These are phyloP conservation scores for Ypsolopha sequella DNA, from an alignment of 2,888 invertebrate species.

Conservation along the genomic window DNA sequence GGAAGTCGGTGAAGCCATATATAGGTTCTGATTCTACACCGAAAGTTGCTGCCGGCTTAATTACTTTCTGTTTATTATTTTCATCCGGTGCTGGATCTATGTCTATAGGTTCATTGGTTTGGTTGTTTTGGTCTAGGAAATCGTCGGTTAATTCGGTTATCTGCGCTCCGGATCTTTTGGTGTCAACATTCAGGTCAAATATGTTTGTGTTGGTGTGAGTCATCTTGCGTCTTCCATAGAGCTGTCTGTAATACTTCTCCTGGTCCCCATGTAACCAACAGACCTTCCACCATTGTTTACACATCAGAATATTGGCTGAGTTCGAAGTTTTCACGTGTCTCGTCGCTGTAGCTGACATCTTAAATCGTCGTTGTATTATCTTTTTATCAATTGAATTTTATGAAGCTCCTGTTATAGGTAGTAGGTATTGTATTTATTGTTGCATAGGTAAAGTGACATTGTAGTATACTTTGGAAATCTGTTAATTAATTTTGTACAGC, in stretches of 20 bases:
- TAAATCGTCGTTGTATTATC: constrained; percentile 6
- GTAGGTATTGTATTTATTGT: no score
- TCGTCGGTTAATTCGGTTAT: constrained; percentile 64
- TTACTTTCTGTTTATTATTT: constrained; percentile 13
- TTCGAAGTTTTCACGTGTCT: constrained; percentile 64
- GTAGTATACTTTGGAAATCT: constrained; percentile 1
- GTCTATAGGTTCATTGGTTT: not conserved
- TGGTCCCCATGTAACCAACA: constrained; percentile 90
- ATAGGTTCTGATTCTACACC: constrained; percentile 48
- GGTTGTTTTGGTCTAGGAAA: constrained; percentile 44
- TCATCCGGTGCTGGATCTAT: constrained; percentile 56
- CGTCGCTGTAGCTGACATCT: constrained; percentile 65
- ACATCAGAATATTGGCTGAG: constrained; percentile 82
- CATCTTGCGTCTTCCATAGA: constrained; percentile 75
- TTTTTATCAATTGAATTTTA: no score
- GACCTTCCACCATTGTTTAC: constrained; percentile 92
- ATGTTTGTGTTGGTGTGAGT: constrained; percentile 43
- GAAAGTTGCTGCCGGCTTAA: constrained; percentile 22
- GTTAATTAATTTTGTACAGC: not conserved
- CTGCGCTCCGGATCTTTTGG: constrained; percentile 58
- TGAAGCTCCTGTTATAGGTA: no score
- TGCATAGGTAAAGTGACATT: no score
- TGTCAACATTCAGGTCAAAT: constrained; percentile 36
- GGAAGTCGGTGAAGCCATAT: constrained; percentile 40
- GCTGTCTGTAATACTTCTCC: constrained; percentile 86